Percentiles rank a stretch among this genome's conserved stretches.
Conservation (phyloP, 2,113 vertebrate species). For the Notarius quadriscutis region DNA sequence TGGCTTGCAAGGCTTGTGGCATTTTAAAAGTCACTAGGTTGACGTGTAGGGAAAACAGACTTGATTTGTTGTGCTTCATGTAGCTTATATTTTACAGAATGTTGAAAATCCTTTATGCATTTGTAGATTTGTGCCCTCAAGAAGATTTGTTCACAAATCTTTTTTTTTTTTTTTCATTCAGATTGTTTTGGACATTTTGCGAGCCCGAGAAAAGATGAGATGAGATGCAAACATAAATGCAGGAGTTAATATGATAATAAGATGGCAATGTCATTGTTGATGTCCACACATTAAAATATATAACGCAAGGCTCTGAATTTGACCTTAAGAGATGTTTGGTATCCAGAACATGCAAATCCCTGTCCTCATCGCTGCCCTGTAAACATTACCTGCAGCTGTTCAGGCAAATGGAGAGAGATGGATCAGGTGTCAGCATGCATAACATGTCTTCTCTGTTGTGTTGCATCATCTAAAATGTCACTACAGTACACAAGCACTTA, state of each 20-base stretch:
- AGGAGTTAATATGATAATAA: constrained; percentile 1
- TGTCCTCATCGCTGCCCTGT: background rate
- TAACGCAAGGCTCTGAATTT: background rate
- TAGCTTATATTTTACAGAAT: background rate
- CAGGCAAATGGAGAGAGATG: constrained; percentile 8
- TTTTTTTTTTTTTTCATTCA: background rate
- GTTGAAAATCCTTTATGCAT: background rate
- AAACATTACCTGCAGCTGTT: constrained; percentile 49
- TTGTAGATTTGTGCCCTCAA: background rate
- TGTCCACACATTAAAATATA: background rate
- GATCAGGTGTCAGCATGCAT: constrained; percentile 25
- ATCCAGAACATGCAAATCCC: constrained; percentile 46
- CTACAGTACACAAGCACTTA: background rate
- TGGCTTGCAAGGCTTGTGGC: background rate
- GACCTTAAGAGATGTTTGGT: constrained; percentile 17
- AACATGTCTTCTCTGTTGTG: constrained; percentile 16
- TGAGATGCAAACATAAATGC: background rate
- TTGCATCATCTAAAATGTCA: constrained; percentile 13
- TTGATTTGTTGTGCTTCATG: background rate
- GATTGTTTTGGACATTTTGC: background rate
- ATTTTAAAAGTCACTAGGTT: background rate
- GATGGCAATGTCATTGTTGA: background rate
- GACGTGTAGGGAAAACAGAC: background rate
- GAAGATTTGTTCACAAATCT: background rate
- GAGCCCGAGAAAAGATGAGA: background rate